Evolutionary conservation across 1,140 invertebrate species (phyloP).

Genomic region (Drosophila burlai): DNA sequence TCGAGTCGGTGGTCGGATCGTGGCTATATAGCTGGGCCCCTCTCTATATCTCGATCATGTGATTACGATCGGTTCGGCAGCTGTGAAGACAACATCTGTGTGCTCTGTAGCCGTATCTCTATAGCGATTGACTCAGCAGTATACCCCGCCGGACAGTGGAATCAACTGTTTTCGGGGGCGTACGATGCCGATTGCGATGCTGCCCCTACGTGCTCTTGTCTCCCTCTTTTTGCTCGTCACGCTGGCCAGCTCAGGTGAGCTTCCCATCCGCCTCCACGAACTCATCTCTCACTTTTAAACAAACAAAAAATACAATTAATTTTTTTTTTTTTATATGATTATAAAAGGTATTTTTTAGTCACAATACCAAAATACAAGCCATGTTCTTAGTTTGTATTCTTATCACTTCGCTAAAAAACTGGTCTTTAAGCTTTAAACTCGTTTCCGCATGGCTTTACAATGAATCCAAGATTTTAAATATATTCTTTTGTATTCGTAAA

Average conservation of each 20-base stretch:
- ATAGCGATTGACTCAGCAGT: constrained; percentile 48
- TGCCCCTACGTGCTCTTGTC: constrained; percentile 54
- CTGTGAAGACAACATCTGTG: constrained; percentile 54
- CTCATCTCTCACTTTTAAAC: not conserved
- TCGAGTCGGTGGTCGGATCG: constrained; percentile 56
- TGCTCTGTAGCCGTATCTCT: constrained; percentile 22
- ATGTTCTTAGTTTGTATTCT: not conserved
- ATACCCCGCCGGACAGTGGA: constrained; percentile 32
- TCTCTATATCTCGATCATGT: constrained; percentile 40
- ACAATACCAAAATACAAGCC: not conserved
- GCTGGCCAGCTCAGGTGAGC: constrained; percentile 63
- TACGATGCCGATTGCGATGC: constrained; percentile 17
- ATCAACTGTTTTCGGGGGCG: constrained; percentile 50
- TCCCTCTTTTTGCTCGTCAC: constrained; percentile 61
- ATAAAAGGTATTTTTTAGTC: not conserved
- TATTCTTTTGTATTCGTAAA: constrained; percentile 1
- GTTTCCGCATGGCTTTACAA: not conserved
- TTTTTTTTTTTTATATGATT: not conserved
- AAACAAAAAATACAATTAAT: not conserved
- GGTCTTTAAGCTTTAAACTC: not conserved
- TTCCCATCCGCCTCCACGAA: constrained; percentile 11
- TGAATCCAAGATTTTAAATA: not conserved
- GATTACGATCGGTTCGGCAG: constrained; percentile 45
- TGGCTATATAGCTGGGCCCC: constrained; percentile 31
- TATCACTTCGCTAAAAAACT: constrained; percentile 1